Conservation (phyloP, 1,140 invertebrate genomes). For the Hyles euphorbiae region DNA sequence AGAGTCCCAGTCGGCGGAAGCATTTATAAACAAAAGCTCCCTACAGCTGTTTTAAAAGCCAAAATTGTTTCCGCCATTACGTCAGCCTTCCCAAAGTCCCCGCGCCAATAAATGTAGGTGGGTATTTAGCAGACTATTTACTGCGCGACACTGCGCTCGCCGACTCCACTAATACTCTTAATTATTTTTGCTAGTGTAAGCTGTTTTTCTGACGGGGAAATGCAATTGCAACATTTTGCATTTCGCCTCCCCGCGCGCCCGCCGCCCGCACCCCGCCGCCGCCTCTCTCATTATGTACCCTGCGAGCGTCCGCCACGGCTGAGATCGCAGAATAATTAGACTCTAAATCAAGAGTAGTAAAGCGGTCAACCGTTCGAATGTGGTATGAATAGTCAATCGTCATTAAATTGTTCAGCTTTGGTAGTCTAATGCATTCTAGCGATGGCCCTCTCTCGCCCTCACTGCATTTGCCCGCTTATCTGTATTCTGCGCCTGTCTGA, state of each 20-base stretch:
- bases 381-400: conserved; percentile 73
- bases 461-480: conserved; percentile 9
- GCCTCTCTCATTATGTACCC: conserved; percentile 61
- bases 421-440: conserved; percentile 61
- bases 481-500: neutral
- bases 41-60: conserved; percentile 57
- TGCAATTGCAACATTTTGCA: conserved; percentile 71
- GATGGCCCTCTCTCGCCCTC: conserved; percentile 23
- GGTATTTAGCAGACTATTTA: conserved; percentile 71
- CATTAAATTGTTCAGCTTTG: conserved; percentile 74
- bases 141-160: conserved; percentile 59
- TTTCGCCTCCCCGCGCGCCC: conserved; percentile 32
- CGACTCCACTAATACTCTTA: conserved; percentile 71
- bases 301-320: conserved; percentile 53
- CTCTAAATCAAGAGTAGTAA: conserved; percentile 69
- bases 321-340: conserved; percentile 70
- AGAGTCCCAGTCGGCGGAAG: conserved; percentile 18
- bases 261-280: conserved; percentile 15
- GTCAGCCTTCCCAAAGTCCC: conserved; percentile 41
- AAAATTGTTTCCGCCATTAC: conserved; percentile 63
- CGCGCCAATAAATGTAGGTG: conserved; percentile 69
- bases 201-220: conserved; percentile 70
- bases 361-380: conserved; percentile 67
- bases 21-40: conserved; percentile 53
- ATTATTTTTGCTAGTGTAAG: conserved; percentile 73